Conservation (phyloP, 2,888 invertebrate genomes). For the Noctua comes region DNA sequence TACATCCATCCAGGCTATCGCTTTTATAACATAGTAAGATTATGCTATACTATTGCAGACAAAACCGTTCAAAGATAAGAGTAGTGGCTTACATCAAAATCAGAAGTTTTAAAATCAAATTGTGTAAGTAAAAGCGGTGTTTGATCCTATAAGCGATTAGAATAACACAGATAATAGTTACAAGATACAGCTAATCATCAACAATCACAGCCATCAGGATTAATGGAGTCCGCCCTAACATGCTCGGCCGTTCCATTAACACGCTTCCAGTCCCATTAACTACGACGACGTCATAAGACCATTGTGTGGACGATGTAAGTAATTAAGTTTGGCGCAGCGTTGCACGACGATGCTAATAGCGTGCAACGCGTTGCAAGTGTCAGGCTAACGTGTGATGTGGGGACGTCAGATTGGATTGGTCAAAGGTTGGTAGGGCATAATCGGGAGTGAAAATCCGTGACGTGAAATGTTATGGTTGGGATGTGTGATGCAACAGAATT, state of each 20-base stretch:
- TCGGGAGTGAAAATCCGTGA: not conserved
- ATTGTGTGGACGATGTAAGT: conserved; percentile 37
- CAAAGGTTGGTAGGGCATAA: not conserved
- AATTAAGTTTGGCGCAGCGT: conserved; percentile 30
- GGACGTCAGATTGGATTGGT: conserved; percentile 14
- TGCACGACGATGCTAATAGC: conserved; percentile 2
- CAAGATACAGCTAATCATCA: conserved; percentile 13
- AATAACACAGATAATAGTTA: not conserved
- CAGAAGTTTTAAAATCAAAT: not conserved
- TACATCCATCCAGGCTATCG: no score
- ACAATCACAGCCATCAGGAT: no score
- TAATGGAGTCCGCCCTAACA: conserved; percentile 16
- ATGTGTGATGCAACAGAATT: not conserved
- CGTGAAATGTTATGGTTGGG: not conserved
- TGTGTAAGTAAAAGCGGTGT: not conserved
- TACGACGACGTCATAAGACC: conserved; percentile 24
- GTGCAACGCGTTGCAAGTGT: conserved; percentile 7
- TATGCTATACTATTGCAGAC: no score
- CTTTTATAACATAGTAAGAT: no score
- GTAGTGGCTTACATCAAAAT: not conserved
- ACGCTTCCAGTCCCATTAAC: conserved; percentile 27
- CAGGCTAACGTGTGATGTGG: not conserved
- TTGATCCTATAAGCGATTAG: not conserved
- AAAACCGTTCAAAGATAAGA: no score
- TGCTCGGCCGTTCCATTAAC: conserved; percentile 37